phyloP scores from a whole-genome alignment of 2,797 vertebrate species.

The Eospalax fontanierii region DNA sequence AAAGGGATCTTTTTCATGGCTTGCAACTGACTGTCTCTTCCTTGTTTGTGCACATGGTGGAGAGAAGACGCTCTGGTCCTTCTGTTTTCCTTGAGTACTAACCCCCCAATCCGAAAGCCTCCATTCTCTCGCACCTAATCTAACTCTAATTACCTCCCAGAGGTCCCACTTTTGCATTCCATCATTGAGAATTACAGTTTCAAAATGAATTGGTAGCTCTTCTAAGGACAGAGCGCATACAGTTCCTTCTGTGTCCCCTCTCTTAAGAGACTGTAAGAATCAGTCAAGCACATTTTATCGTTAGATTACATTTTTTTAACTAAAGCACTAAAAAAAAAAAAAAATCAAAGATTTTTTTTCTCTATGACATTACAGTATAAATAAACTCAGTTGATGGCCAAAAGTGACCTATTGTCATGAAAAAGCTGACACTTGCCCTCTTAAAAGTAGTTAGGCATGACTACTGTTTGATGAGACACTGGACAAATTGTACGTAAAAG shows the following conservation, averaged over 20 bases:
- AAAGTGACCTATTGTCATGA: background rate
- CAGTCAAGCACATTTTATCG: background rate
- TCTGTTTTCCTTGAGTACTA: background rate
- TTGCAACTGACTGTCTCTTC: no score
- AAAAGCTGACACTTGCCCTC: rapidly evolving
- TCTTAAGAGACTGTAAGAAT: background rate
- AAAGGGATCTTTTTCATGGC: background rate
- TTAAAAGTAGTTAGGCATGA: background rate
- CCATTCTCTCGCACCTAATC: background rate
- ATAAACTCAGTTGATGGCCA: background rate
- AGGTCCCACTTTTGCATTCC: background rate
- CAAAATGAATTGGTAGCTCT: background rate
- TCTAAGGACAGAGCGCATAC: no score
- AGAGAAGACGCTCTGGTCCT: background rate
- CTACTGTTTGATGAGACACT: rapidly evolving
- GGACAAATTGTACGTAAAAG: background rate
- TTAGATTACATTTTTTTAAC: background rate
- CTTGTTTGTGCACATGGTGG: background rate
- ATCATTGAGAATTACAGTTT: background rate
- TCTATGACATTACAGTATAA: background rate
- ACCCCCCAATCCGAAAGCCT: background rate
- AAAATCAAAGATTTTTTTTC: background rate
- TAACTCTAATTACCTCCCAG: background rate
- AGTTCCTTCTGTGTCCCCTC: background rate
- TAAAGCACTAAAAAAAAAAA: background rate